Conservation (phyloP, 2,888 invertebrate species). For the Aricia artaxerxes region DNA sequence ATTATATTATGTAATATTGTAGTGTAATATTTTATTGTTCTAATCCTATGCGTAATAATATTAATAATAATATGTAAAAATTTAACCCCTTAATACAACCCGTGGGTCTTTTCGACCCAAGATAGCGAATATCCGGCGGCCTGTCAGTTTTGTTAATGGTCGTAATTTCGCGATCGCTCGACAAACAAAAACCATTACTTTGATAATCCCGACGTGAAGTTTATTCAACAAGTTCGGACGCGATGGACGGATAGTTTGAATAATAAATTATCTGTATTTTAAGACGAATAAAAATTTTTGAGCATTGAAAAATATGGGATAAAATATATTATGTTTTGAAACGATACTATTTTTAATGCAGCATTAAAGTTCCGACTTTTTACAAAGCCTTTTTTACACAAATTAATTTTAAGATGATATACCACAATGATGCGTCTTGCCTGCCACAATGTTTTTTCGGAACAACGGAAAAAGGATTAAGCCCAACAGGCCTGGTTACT, state of each 20-base stretch:
- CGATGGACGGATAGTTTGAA: background rate
- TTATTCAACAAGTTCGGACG: background rate
- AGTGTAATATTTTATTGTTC: background rate
- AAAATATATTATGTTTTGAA: too few species aligned
- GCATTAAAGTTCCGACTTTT: too few species aligned
- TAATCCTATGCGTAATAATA: background rate
- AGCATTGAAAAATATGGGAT: too few species aligned
- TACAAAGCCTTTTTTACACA: too few species aligned
- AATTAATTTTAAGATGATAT: too few species aligned
- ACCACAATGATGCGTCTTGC: too few species aligned
- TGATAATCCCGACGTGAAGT: constrained; percentile 4
- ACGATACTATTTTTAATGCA: too few species aligned
- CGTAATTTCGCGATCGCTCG: constrained; percentile 6
- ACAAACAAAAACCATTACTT: constrained; percentile 30
- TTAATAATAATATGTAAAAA: background rate
- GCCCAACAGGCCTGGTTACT: too few species aligned
- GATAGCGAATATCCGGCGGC: background rate
- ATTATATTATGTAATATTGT: too few species aligned
- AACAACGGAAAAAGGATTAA: too few species aligned
- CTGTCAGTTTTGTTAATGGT: background rate
- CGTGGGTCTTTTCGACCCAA: background rate
- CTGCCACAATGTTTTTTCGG: too few species aligned
- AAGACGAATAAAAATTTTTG: too few species aligned
- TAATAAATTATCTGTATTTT: background rate
- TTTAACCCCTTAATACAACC: background rate